Conservation (phyloP, 2,888 invertebrate species). For the Selenia dentaria region DNA sequence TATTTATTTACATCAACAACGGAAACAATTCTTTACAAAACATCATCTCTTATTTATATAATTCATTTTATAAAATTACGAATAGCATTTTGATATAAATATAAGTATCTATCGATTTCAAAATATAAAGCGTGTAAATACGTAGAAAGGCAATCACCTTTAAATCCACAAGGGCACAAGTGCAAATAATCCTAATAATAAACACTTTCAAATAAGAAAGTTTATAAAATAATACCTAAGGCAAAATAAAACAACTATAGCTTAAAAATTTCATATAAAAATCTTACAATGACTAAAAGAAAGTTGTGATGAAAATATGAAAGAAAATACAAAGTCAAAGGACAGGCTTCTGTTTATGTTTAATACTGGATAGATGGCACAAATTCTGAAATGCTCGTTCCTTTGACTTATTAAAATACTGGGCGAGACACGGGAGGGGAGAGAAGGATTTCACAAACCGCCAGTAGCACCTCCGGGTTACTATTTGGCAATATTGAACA, state of each 20-base stretch:
- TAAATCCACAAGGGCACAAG: slow-evolving; percentile 84
- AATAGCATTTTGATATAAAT: slow-evolving; percentile 69
- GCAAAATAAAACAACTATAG: slow-evolving; percentile 82
- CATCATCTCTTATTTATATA: slow-evolving; percentile 56
- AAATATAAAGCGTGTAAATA: slow-evolving; percentile 75
- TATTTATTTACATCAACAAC: slow-evolving; percentile 79
- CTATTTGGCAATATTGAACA: slow-evolving; percentile 60
- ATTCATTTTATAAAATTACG: slow-evolving; percentile 61
- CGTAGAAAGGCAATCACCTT: slow-evolving; percentile 66
- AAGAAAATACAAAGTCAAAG: slow-evolving; percentile 73
- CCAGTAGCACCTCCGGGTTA: slow-evolving; percentile 69
- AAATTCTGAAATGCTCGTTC: slow-evolving; percentile 73
- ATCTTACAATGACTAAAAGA: slow-evolving; percentile 81
- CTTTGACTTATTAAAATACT: slow-evolving; percentile 75
- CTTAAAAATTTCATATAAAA: slow-evolving; percentile 78
- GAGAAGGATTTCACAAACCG: slow-evolving; percentile 83
- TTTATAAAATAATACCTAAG: slow-evolving; percentile 78
- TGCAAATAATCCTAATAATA: slow-evolving; percentile 77
- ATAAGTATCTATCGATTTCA: slow-evolving; percentile 50
- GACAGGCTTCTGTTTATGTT: slow-evolving; percentile 60
- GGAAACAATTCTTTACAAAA: slow-evolving; percentile 77
- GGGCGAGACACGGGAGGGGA: slow-evolving; percentile 72
- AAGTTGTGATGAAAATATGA: slow-evolving; percentile 77
- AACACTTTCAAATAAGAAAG: slow-evolving; percentile 81
- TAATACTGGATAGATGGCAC: slow-evolving; percentile 84